These are phyloP conservation scores for Murina feae DNA, from an alignment of 2,113 vertebrate genomes.

Conservation along the genomic window DNA sequence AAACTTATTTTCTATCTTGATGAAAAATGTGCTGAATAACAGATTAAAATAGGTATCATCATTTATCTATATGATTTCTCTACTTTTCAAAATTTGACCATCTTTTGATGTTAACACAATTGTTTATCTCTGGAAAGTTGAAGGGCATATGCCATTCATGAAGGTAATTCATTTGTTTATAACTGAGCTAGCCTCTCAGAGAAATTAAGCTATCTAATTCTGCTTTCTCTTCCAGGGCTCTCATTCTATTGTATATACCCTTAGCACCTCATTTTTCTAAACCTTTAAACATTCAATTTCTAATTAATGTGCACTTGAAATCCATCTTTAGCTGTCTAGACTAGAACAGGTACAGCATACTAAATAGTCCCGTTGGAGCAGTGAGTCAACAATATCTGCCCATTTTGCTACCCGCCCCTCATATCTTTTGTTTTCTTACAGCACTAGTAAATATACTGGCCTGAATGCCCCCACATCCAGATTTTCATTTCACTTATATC, in stretches of 20 bases:
- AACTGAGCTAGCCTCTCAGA: background rate
- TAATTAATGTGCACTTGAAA: background rate
- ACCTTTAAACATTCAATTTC: background rate
- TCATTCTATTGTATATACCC: background rate
- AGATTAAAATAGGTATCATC: background rate
- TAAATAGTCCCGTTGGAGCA: background rate
- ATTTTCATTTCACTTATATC: background rate
- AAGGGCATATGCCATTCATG: background rate
- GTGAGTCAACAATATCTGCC: background rate
- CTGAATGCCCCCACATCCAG: background rate
- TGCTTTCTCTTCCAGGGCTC: background rate
- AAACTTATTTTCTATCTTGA: background rate
- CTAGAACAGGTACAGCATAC: background rate
- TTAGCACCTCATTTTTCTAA: background rate
- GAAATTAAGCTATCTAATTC: background rate
- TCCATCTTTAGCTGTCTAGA: background rate
- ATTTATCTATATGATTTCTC: background rate
- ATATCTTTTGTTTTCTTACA: background rate
- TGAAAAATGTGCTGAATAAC: background rate
- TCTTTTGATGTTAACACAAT: background rate
- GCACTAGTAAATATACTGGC: background rate
- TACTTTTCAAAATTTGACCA: slow-evolving; percentile 1
- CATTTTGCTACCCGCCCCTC: background rate
- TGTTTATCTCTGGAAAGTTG: background rate
- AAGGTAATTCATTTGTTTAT: background rate